Evolutionary conservation across 2,113 vertebrate genomes (phyloP).

Genomic region (Istiophorus platypterus): DNA sequence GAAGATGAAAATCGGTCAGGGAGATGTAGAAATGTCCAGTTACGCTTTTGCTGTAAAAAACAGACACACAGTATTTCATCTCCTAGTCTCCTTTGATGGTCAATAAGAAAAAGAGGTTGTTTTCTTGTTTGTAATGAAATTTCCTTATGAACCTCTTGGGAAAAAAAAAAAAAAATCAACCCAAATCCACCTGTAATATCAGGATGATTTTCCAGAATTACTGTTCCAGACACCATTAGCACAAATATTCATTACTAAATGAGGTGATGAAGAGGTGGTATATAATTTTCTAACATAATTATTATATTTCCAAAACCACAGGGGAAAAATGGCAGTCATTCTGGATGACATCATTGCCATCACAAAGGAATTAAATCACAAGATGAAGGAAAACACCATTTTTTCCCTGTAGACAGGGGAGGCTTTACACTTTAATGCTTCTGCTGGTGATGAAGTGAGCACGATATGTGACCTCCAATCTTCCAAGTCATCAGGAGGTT

Average conservation of each 20-base stretch:
- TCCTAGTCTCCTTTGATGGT: too few relatives aligned
- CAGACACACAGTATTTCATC: too few relatives aligned
- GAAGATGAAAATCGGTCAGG: too few relatives aligned
- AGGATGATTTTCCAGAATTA: background rate
- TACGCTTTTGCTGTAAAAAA: too few relatives aligned
- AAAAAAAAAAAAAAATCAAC: too few relatives aligned
- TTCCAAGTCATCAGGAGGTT: background rate
- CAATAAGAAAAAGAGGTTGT: too few relatives aligned
- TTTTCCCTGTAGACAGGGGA: background rate
- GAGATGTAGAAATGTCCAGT: too few relatives aligned
- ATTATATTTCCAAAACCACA: background rate
- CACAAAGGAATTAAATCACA: background rate
- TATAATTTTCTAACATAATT: constrained; percentile 13
- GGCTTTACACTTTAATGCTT: background rate
- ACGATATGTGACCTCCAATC: background rate
- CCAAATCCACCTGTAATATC: background rate
- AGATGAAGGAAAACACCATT: background rate
- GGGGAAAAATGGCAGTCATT: background rate
- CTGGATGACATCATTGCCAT: background rate
- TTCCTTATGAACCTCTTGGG: too few relatives aligned
- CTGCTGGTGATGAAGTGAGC: background rate
- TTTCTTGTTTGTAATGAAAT: too few relatives aligned
- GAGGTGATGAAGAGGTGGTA: background rate
- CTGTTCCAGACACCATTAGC: background rate
- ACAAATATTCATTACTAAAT: constrained; percentile 20